A percentile compares a stretch with the other conserved stretches of the same genome.
These are phyloP conservation scores for Acanthornis magna DNA, from an alignment of 2,797 vertebrate genomes.

Conservation along the genomic window DNA sequence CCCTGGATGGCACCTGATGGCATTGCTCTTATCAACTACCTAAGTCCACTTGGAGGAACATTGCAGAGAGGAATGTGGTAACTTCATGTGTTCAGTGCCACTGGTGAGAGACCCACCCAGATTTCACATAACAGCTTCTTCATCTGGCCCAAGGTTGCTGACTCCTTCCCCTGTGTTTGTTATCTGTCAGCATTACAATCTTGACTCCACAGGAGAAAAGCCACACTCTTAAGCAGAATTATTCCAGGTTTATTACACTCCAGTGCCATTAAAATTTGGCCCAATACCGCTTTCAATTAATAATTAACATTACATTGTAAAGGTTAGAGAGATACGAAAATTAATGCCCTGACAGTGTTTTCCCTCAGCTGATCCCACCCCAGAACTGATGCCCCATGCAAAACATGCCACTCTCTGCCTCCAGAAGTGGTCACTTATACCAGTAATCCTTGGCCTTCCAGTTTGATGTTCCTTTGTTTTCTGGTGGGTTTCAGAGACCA, in stretches of 20 bases:
- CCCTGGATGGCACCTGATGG: background rate
- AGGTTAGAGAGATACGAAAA: background rate
- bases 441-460: background rate
- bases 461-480: background rate
- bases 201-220: background rate
- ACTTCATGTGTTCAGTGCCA: background rate
- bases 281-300: background rate
- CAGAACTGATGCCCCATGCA: background rate
- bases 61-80: background rate
- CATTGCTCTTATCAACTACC: background rate
- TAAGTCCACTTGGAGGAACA: background rate
- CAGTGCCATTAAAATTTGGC: background rate
- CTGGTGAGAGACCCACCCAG: background rate
- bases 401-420: background rate
- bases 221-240: background rate
- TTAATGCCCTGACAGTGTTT: background rate
- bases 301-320: conserved; percentile 12
- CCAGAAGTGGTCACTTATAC: fast-evolving
- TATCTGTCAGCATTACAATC: background rate
- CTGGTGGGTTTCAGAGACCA: background rate
- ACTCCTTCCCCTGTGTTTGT: background rate
- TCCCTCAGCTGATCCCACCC: background rate
- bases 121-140: background rate
- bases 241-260: background rate
- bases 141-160: background rate